phyloP scores from a whole-genome alignment of 2,888 invertebrate species.

The Meiosimyza decipiens region DNA sequence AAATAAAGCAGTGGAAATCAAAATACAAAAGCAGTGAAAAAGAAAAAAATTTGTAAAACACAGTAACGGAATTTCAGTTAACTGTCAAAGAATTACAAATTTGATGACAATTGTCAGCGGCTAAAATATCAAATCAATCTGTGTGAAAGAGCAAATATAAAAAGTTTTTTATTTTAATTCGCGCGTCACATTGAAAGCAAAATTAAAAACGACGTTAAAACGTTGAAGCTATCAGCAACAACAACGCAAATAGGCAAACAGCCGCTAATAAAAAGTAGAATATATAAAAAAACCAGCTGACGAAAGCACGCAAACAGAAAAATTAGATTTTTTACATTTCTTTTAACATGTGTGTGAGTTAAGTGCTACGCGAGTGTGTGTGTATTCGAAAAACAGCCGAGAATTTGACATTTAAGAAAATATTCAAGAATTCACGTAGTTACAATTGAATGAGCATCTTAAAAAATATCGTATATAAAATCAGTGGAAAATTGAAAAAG shows the following conservation, averaged over 20 bases:
- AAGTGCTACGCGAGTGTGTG: slow-evolving; percentile 19
- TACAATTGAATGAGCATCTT: no score
- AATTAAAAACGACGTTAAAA: no score
- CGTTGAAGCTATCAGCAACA: background rate
- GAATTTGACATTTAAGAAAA: background rate
- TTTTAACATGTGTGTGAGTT: slow-evolving; percentile 36
- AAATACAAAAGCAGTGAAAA: slow-evolving; percentile 19
- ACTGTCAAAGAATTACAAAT: background rate
- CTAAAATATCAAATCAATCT: background rate
- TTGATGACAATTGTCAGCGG: background rate
- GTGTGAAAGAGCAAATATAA: no score
- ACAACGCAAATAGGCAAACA: slow-evolving; percentile 32
- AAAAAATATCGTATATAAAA: no score
- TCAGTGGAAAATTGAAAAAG: no score
- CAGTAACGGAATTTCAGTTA: background rate
- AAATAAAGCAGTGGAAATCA: slow-evolving; percentile 23
- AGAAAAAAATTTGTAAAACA: slow-evolving; percentile 17
- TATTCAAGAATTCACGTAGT: no score
- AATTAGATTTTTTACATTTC: slow-evolving; percentile 21
- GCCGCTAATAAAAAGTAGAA: slow-evolving; percentile 42
- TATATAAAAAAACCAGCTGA: slow-evolving; percentile 36
- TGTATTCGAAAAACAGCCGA: slow-evolving; percentile 27
- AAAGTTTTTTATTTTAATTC: no score
- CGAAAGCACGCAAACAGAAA: slow-evolving; percentile 34
- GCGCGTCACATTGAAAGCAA: no score